Conservation (phyloP, 2,888 invertebrate genomes). For the Pseudoips prasinana region DNA sequence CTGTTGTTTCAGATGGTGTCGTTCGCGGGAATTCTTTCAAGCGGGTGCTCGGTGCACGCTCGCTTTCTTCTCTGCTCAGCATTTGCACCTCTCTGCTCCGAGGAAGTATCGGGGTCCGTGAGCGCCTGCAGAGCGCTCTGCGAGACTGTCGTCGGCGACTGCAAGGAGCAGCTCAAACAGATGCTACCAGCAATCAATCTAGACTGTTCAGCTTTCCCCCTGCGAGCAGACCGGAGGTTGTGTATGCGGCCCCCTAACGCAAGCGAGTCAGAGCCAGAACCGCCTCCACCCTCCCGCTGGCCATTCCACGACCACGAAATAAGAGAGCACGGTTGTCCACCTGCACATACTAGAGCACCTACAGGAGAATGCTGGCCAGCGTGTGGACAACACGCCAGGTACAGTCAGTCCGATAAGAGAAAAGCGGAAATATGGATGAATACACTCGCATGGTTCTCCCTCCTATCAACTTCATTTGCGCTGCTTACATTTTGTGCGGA, state of each 20-base stretch:
- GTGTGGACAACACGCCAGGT: conserved; percentile 86
- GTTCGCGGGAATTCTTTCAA: conserved; percentile 87
- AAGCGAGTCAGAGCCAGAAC: conserved; percentile 67
- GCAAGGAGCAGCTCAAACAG: conserved; percentile 85
- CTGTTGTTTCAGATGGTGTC: conserved; percentile 83
- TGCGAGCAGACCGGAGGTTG: conserved; percentile 85
- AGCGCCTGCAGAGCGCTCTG: conserved; percentile 94
- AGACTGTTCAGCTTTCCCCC: conserved; percentile 91
- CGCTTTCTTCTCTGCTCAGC: conserved; percentile 95
- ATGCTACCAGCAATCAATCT: conserved; percentile 89
- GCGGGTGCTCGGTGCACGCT: conserved; percentile 90
- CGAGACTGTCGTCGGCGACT: conserved; percentile 87
- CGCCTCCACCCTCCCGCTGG: conserved; percentile 67
- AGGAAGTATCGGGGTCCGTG: conserved; percentile 91
- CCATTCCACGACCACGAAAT: conserved; percentile 63
- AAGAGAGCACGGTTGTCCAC: conserved; percentile 78
- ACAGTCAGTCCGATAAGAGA: conserved; percentile 85
- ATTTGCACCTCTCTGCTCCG: conserved; percentile 95
- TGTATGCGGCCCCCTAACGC: conserved; percentile 88
- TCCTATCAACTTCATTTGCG: conserved; percentile 91
- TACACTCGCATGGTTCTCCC: conserved; percentile 89
- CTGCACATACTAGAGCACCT: conserved; percentile 81
- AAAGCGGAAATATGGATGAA: conserved; percentile 88
- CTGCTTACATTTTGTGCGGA: conserved; percentile 94
- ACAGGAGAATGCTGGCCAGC: conserved; percentile 84